A percentile compares a stretch with the other conserved stretches of the same genome.
These are phyloP conservation scores for Drosophila miranda DNA, from an alignment of 1,140 invertebrate genomes.

Conservation along the genomic window DNA sequence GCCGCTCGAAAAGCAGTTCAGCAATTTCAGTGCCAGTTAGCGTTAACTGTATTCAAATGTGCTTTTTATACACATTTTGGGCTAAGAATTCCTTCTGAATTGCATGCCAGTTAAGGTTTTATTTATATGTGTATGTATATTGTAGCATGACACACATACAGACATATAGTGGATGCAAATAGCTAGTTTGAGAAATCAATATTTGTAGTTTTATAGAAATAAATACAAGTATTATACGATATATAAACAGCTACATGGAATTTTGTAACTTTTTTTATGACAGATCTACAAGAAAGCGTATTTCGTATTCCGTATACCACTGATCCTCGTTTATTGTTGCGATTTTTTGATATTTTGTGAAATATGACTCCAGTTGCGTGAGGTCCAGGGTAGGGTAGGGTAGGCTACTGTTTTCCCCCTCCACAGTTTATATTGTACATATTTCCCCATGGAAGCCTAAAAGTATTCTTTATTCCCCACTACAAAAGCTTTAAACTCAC, in stretches of 20 bases:
- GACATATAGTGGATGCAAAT: too few relatives aligned
- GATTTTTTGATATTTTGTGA: slow-evolving; percentile 48
- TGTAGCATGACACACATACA: too few relatives aligned
- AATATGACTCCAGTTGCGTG: slow-evolving; percentile 39
- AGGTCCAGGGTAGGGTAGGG: neutral
- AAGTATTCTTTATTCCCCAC: slow-evolving; percentile 57
- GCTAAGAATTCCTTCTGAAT: neutral
- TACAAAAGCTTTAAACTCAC: slow-evolving; percentile 60
- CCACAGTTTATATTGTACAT: neutral
- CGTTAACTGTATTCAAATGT: slow-evolving; percentile 60
- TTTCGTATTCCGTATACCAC: neutral
- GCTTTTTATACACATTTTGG: slow-evolving; percentile 47
- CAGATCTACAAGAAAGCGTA: neutral
- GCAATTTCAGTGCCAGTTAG: slow-evolving; percentile 46
- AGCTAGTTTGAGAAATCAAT: too few relatives aligned
- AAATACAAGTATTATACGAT: too few relatives aligned
- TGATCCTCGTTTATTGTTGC: slow-evolving; percentile 39
- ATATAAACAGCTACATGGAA: too few relatives aligned
- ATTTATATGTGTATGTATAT: too few relatives aligned
- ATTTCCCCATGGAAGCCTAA: slow-evolving; percentile 56
- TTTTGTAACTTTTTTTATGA: too few relatives aligned
- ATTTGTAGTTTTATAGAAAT: too few relatives aligned
- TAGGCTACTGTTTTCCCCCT: slow-evolving; percentile 10
- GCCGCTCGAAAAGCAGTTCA: slow-evolving; percentile 54
- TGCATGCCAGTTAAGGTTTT: neutral